These are phyloP conservation scores for Drosophila fungiperda DNA, from an alignment of 2,888 invertebrate genomes.

Conservation along the genomic window DNA sequence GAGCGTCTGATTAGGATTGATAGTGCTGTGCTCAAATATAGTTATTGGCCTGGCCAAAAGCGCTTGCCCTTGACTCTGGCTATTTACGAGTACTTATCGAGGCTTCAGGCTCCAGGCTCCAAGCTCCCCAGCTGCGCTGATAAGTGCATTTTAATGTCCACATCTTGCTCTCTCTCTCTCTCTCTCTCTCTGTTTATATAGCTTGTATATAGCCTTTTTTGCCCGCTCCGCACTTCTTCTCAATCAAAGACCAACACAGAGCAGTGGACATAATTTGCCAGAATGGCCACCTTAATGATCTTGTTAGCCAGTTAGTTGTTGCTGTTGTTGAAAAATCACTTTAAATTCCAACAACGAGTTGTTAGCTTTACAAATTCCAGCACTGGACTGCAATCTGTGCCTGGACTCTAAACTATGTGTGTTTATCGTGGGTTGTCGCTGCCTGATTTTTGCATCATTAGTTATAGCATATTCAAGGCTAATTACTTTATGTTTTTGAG, in stretches of 20 bases:
- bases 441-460: conserved; percentile 61
- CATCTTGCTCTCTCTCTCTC: neutral
- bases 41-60: conserved; percentile 23
- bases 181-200: neutral
- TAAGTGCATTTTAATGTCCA: conserved; percentile 80
- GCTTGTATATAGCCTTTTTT: neutral
- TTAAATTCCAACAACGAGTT: conserved; percentile 49
- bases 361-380: conserved; percentile 41
- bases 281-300: conserved; percentile 62
- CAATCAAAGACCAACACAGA: conserved; percentile 66
- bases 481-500: conserved; percentile 45
- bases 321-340: conserved; percentile 39
- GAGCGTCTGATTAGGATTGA: conserved; percentile 71
- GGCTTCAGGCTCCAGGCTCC: neutral
- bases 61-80: conserved; percentile 42
- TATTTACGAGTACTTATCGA: conserved; percentile 11
- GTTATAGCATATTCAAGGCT: conserved; percentile 27
- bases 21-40: conserved; percentile 51
- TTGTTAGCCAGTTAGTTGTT: conserved; percentile 48
- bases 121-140: conserved; percentile 27
- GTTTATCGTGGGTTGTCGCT: conserved; percentile 26
- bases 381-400: conserved; percentile 10
- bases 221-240: conserved; percentile 29
- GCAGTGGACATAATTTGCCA: conserved; percentile 49
- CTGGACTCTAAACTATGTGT: conserved; percentile 4